Evolutionary conservation across 2,888 invertebrate species (phyloP).

Genomic region (Lordiphosa andalusiaca): DNA sequence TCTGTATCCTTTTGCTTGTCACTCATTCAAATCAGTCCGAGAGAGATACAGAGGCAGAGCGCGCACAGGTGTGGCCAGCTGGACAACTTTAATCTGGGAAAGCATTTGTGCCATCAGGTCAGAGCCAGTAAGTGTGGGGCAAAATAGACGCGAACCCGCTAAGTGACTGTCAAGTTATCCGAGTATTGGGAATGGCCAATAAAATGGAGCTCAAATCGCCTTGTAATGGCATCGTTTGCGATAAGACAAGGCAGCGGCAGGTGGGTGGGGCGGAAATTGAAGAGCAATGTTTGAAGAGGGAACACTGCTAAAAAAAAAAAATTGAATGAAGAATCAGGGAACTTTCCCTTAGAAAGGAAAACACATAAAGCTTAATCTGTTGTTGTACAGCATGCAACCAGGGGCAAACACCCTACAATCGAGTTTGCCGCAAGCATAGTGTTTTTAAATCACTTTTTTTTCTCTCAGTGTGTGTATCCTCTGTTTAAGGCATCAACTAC

Average conservation of each 20-base stretch:
- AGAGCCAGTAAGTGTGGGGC: conserved; percentile 22
- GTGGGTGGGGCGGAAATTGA: neutral
- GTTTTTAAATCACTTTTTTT: neutral
- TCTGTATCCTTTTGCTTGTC: conserved; percentile 21
- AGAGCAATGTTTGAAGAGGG: neutral
- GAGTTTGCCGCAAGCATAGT: neutral
- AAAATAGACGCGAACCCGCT: conserved; percentile 31
- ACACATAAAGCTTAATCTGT: too few species aligned
- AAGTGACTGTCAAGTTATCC: conserved; percentile 53
- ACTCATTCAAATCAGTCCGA: conserved; percentile 20
- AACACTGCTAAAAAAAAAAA: conserved; percentile 10
- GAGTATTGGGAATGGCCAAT: conserved; percentile 39
- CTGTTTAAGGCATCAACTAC: conserved; percentile 6
- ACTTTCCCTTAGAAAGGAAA: too few species aligned
- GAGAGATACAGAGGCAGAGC: conserved; percentile 1
- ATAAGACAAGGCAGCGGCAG: conserved; percentile 32
- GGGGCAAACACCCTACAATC: too few species aligned
- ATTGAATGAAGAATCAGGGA: neutral
- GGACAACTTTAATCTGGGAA: conserved; percentile 54
- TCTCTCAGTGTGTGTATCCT: neutral
- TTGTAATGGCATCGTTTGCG: conserved; percentile 42
- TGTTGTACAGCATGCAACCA: too few species aligned
- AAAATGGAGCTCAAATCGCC: conserved; percentile 54
- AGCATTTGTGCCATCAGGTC: conserved; percentile 42
- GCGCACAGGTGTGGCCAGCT: conserved; percentile 33